phyloP scores from a whole-genome alignment of 2,113 vertebrate genomes.

The Ginglymostoma cirratum region DNA sequence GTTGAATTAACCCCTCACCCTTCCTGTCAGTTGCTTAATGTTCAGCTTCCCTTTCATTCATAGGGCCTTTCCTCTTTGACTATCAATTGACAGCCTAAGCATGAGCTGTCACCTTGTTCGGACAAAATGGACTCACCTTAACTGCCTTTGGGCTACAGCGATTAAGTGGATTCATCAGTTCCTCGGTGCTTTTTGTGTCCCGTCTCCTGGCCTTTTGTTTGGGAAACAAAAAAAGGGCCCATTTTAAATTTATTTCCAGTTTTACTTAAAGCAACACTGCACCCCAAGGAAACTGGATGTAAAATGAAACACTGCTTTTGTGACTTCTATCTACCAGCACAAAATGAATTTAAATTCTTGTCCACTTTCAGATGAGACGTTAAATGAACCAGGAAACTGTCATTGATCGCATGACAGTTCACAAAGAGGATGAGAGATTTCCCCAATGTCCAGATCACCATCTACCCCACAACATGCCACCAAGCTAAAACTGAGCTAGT shows the following conservation, averaged over 20 bases:
- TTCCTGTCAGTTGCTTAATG: neutral
- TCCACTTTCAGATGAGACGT: neutral
- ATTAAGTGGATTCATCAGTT: neutral
- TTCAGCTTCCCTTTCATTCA: conserved; percentile 31
- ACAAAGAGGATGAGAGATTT: neutral
- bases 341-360: neutral
- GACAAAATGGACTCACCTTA: neutral
- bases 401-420: neutral
- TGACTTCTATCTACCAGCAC: neutral
- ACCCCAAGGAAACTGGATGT: neutral
- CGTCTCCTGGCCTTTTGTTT: neutral
- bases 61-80: neutral
- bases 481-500: neutral
- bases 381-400: neutral
- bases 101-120: neutral
- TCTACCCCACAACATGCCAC: neutral
- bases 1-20: conserved; percentile 37
- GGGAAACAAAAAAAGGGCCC: neutral
- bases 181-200: neutral
- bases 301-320: neutral
- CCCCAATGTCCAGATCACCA: neutral
- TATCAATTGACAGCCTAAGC: conserved; percentile 33
- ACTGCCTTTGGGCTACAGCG: neutral
- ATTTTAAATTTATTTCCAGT: conserved; percentile 3
- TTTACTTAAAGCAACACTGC: neutral